phyloP scores from a whole-genome alignment of 2,888 invertebrate genomes.

The Spilarctia lutea region DNA sequence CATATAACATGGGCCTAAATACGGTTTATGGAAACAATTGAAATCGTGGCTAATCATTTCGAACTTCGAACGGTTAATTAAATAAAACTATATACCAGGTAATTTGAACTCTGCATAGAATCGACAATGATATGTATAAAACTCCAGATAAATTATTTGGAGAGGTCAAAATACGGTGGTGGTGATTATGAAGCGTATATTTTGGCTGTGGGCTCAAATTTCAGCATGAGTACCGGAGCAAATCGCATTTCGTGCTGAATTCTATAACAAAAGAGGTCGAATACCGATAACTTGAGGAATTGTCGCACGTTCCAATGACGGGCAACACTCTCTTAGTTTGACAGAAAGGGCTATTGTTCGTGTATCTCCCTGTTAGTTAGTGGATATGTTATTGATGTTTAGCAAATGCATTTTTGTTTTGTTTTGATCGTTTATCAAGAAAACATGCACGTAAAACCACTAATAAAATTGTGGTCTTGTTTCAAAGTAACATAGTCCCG shows the following conservation, averaged over 20 bases:
- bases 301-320: constrained; percentile 44
- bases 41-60: constrained; percentile 12
- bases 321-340: constrained; percentile 29
- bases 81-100: constrained; percentile 1
- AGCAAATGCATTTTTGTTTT: not conserved
- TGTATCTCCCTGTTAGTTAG: constrained; percentile 3
- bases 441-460: too few species aligned
- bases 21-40: constrained; percentile 4
- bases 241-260: constrained; percentile 70
- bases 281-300: constrained; percentile 55
- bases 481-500: too few species aligned
- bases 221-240: constrained; percentile 55
- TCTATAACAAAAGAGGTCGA: constrained; percentile 63
- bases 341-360: constrained; percentile 20
- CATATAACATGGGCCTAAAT: not conserved
- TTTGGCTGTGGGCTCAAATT: constrained; percentile 63
- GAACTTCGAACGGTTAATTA: constrained; percentile 12
- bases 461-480: too few species aligned
- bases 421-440: too few species aligned
- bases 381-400: not conserved
- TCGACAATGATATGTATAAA: not conserved
- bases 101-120: constrained; percentile 8
- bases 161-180: constrained; percentile 18
- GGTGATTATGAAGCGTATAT: constrained; percentile 47
- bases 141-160: not conserved